Evolutionary conservation across 2,888 invertebrate species (phyloP).

Genomic region (Stenodera caucasica): DNA sequence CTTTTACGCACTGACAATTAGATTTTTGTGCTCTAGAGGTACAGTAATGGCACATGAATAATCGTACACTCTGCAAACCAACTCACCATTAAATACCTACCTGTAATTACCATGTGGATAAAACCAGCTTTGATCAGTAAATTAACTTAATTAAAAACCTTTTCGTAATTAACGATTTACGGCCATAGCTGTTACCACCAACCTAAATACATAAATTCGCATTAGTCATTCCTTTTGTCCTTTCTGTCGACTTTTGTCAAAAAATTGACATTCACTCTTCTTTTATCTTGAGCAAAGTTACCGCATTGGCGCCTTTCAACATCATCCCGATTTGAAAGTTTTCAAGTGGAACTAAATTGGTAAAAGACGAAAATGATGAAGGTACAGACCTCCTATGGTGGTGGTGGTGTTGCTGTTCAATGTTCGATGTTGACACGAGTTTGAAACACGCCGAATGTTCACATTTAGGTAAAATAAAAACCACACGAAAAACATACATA

Average conservation of each 20-base stretch:
- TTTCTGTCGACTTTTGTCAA: neutral
- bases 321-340: slow-evolving; percentile 9
- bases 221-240: no score
- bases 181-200: slow-evolving; percentile 8
- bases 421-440: slow-evolving; percentile 22
- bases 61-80: slow-evolving; percentile 23
- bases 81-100: slow-evolving; percentile 22
- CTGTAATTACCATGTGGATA: slow-evolving; percentile 30
- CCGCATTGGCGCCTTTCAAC: slow-evolving; percentile 30
- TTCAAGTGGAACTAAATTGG: slow-evolving; percentile 22
- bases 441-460: slow-evolving; percentile 12
- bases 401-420: no score
- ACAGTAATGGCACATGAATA: slow-evolving; percentile 35
- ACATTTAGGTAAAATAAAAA: slow-evolving; percentile 16
- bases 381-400: slow-evolving; percentile 23
- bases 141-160: slow-evolving; percentile 39
- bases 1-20: slow-evolving; percentile 28
- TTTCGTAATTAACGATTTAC: slow-evolving; percentile 36
- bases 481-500: no score
- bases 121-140: slow-evolving; percentile 32
- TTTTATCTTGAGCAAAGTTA: slow-evolving; percentile 14
- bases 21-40: slow-evolving; percentile 30
- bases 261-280: slow-evolving; percentile 9
- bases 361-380: slow-evolving; percentile 13
- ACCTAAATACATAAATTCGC: no score